Evolutionary conservation across 2,888 invertebrate genomes (phyloP).

Genomic region (Allolobophora icterica): DNA sequence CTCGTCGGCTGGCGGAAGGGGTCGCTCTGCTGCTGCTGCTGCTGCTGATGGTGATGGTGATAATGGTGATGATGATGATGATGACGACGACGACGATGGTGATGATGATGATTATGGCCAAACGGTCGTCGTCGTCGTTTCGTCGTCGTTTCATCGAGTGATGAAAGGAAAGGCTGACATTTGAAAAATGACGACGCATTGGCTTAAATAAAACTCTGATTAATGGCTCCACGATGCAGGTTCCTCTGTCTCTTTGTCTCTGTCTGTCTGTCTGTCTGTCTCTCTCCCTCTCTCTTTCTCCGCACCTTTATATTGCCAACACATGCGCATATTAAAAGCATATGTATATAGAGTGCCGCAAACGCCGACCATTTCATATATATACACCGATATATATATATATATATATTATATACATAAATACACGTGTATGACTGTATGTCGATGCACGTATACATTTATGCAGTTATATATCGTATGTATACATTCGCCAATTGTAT

Average conservation of each 20-base stretch:
- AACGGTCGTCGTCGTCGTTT: neutral
- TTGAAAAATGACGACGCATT: slow-evolving; percentile 31
- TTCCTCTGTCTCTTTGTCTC: neutral
- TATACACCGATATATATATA: slow-evolving; percentile 39
- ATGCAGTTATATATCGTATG: too few species aligned
- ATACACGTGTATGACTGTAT: too few species aligned
- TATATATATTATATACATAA: neutral
- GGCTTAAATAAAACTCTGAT: slow-evolving; percentile 28
- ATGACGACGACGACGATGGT: neutral
- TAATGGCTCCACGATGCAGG: neutral
- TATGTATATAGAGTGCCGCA: slow-evolving; percentile 29
- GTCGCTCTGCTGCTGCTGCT: neutral
- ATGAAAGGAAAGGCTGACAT: slow-evolving; percentile 24
- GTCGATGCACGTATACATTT: too few species aligned
- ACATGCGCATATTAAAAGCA: slow-evolving; percentile 29
- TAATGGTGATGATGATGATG: neutral
- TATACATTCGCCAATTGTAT: too few species aligned
- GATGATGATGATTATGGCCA: neutral
- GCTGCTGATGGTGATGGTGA: neutral
- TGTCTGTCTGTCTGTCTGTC: too few species aligned
- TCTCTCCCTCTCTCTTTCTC: too few species aligned
- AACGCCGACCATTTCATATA: slow-evolving; percentile 33
- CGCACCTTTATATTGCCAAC: slow-evolving; percentile 26
- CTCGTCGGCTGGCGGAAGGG: neutral
- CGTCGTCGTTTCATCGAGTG: slow-evolving; percentile 21